A percentile compares a stretch with the other conserved stretches of the same genome.
These are phyloP conservation scores for Haplochromis vanheusdeni DNA, from an alignment of 2,113 vertebrate genomes.

Conservation along the genomic window DNA sequence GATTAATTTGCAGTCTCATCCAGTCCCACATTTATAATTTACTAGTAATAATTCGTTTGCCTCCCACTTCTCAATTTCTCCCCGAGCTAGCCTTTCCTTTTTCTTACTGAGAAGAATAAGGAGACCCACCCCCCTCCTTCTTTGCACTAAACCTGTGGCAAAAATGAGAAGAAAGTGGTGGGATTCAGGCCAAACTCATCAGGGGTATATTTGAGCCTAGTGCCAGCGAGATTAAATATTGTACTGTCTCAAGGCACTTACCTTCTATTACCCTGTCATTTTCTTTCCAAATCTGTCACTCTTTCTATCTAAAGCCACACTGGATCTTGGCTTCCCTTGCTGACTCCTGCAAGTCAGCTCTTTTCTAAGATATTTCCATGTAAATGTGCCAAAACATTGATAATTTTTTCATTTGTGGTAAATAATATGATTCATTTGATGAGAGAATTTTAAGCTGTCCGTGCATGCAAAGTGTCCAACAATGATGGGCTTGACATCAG, in stretches of 20 bases:
- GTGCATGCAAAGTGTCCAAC: background rate
- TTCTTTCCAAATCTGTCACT: background rate
- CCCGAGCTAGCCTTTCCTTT: background rate
- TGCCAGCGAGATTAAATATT: constrained; percentile 30
- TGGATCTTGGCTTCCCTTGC: background rate
- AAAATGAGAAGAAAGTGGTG: background rate
- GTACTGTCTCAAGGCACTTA: constrained; percentile 19
- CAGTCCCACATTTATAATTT: constrained; percentile 34
- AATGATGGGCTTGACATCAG: background rate
- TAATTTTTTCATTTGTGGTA: background rate
- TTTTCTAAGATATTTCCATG: background rate
- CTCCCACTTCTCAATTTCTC: background rate
- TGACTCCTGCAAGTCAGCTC: background rate
- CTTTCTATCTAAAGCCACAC: background rate
- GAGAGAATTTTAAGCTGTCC: background rate
- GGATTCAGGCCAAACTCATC: constrained; percentile 40
- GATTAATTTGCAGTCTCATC: constrained; percentile 26
- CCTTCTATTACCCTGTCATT: background rate
- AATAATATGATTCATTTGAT: background rate
- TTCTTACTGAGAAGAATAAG: constrained; percentile 7
- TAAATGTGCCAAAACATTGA: background rate
- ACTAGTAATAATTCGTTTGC: constrained; percentile 7
- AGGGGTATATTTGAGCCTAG: constrained; percentile 19
- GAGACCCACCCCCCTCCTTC: background rate
- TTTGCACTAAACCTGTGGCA: background rate